Evolutionary conservation across 2,797 vertebrate genomes (phyloP).

Genomic region (Peromyscus attwateri): DNA sequence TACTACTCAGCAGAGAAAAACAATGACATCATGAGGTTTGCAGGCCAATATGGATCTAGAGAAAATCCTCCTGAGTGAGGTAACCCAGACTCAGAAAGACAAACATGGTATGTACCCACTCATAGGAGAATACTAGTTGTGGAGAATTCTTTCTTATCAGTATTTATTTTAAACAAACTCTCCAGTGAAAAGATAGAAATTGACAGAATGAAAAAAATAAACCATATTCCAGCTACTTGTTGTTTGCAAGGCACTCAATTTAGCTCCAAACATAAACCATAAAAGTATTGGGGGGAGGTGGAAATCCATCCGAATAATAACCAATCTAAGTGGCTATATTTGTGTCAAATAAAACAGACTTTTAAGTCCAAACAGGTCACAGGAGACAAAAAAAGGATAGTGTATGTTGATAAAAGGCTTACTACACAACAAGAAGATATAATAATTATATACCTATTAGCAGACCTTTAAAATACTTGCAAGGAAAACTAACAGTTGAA

Average conservation of each 20-base stretch:
- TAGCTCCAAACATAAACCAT: neutral
- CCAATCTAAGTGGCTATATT: neutral
- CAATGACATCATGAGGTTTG: no score
- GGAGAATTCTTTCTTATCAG: neutral
- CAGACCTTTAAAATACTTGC: neutral
- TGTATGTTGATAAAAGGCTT: neutral
- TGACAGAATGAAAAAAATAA: neutral
- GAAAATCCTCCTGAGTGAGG: no score
- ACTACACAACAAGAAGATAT: neutral
- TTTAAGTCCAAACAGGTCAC: neutral
- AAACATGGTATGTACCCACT: no score
- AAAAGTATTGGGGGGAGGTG: neutral
- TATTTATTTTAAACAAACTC: neutral
- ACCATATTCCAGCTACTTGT: neutral
- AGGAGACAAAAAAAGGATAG: neutral
- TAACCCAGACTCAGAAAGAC: no score
- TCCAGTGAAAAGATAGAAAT: neutral
- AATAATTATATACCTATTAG: neutral
- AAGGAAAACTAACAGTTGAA: neutral
- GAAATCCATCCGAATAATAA: neutral
- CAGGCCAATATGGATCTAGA: no score
- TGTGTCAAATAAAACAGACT: neutral
- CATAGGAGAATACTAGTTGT: no score
- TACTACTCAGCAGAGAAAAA: no score
- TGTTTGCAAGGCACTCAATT: neutral